Base-by-base conservation (phyloP, 2,797 vertebrate species). In the Chelon auratus region DNA sequence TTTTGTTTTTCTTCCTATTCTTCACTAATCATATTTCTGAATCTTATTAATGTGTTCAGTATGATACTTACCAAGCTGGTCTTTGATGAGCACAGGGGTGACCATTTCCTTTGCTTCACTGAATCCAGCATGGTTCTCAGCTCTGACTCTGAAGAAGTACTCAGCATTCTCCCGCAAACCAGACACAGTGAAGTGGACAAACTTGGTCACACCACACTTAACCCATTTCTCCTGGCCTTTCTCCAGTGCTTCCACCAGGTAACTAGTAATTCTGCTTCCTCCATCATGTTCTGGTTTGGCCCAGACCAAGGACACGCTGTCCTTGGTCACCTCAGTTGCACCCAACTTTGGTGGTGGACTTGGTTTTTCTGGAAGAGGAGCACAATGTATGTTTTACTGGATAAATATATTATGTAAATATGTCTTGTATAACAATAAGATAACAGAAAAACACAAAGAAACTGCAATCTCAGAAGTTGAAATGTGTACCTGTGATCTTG, bases 201-300 rank as follows among this genome's bases (percentile, higher is more conserved):
- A 92, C 90, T 98, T 99, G 50, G 97, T 96, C 42, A 95, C 84
- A 0, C 96, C 97, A 93, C 97, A 99, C 80, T 95, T 98, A 52
- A 97, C 92, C 98, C 98, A 99, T 68, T 97, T 98, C 88, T 98
- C 95, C 74, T 99, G 96, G 85, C 96, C 98, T 85, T 98, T 99
- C 88, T 99, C 97, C 88, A 97, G 91, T 48, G 96, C 94, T 90
- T 99, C 98, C 56, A 99, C 65, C 4, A 97, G 75, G 77, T 99
- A 99, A 72, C 95, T 94, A 64, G 95, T 92, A 74, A 99, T 93
- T 93, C 96, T 96, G 90, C 98, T 99, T 77, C 98, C 98, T 74
- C 98, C 97, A 55, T 99, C 97, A 1, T 99, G 97, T 82, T 99
- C 97, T 81, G 98, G 97, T 92, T 98, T 99, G 79, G 94, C 78